Evolutionary conservation across 1,140 invertebrate species (phyloP).

Genomic region (Aphis craccivora): DNA sequence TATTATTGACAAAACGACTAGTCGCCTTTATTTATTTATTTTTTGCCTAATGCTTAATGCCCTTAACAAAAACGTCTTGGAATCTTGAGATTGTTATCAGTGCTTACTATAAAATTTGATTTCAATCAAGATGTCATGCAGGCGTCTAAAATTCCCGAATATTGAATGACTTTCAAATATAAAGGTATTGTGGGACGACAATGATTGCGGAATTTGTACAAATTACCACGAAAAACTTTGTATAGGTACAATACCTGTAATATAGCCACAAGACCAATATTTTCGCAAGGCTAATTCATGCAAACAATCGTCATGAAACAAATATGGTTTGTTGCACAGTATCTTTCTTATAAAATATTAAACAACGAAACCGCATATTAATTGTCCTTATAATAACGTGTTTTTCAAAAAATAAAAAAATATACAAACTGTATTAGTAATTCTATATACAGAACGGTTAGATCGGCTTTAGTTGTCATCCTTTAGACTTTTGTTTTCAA

Average conservation of each 20-base stretch:
- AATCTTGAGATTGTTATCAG: too few relatives aligned
- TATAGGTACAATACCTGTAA: neutral
- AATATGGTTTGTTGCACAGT: neutral
- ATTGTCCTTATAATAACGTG: neutral
- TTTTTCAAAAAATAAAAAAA: neutral
- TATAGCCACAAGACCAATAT: neutral
- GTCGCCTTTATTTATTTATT: too few relatives aligned
- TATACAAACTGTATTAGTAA: neutral
- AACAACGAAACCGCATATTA: neutral
- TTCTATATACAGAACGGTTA: neutral
- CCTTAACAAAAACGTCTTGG: too few relatives aligned
- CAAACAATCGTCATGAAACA: neutral
- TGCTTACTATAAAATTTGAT: too few relatives aligned
- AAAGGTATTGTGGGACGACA: neutral
- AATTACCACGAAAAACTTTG: neutral
- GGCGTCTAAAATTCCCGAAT: neutral
- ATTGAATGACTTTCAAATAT: neutral
- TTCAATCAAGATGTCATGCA: neutral
- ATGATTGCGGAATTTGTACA: neutral
- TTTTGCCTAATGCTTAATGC: too few relatives aligned
- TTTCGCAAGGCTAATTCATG: neutral
- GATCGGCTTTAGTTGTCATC: conserved; percentile 33
- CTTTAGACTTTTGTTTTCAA: conserved; percentile 5
- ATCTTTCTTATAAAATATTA: neutral
- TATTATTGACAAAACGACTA: too few relatives aligned